A percentile compares a stretch with the other conserved stretches of the same genome.
Conservation (phyloP, 2,113 vertebrate genomes). For the Cricetomys ansorgei region DNA sequence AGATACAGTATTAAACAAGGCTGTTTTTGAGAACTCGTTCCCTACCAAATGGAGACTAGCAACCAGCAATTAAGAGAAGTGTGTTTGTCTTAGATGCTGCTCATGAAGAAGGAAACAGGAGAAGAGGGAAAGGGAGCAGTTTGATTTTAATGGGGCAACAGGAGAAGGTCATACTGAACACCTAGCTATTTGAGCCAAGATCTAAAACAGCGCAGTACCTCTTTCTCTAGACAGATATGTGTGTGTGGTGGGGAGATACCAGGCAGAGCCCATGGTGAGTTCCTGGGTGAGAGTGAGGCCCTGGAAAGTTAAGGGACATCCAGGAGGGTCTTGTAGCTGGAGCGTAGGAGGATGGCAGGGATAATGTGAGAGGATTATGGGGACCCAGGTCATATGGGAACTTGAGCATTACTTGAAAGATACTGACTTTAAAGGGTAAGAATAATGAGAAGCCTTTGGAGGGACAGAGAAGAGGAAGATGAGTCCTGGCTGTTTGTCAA, state of each 20-base stretch:
- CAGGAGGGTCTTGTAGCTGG: not conserved
- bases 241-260: not conserved
- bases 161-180: not conserved
- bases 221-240: not conserved
- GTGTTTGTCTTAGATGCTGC: not conserved
- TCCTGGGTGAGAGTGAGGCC: not conserved
- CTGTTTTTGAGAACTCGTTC: not conserved
- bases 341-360: not conserved
- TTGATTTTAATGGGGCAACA: not conserved
- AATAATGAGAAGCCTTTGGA: not conserved
- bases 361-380: no score
- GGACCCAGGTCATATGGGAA: not conserved
- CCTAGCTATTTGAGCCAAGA: not conserved
- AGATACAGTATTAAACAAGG: not conserved
- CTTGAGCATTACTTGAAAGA: no score
- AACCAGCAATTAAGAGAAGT: not conserved
- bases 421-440: not conserved
- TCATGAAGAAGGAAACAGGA: not conserved
- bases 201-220: not conserved
- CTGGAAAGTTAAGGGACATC: not conserved
- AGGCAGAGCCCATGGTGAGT: not conserved
- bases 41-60: not conserved
- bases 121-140: not conserved
- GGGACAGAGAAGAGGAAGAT: not conserved
- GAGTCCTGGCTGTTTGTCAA: not conserved